phyloP scores from a whole-genome alignment of 2,113 vertebrate genomes.

The Girardinichthys multiradiatus region DNA sequence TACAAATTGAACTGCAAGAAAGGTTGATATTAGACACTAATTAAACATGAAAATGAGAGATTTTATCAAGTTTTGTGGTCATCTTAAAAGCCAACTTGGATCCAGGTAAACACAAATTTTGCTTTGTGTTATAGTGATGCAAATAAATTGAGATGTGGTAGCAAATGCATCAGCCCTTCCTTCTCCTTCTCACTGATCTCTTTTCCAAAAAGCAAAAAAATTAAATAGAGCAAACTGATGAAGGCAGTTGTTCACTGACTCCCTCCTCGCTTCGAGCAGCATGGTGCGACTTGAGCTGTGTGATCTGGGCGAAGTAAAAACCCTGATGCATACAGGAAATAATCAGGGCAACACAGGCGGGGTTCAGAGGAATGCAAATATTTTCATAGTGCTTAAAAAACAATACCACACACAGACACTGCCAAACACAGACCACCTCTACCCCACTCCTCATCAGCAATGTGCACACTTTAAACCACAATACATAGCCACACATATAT shows the following conservation, averaged over 20 bases:
- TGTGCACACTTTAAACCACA: conserved; percentile 52
- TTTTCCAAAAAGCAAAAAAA: conserved; percentile 11
- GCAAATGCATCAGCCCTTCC: conserved; percentile 31
- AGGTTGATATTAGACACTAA: conserved; percentile 43
- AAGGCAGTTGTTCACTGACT: conserved; percentile 30
- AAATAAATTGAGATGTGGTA: conserved; percentile 46
- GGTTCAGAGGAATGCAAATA: conserved; percentile 83
- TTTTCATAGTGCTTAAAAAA: conserved; percentile 78
- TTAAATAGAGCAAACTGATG: conserved; percentile 34
- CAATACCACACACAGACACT: conserved; percentile 67
- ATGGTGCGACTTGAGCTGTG: conserved; percentile 72
- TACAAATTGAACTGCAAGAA: too few relatives aligned
- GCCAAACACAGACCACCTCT: conserved; percentile 37
- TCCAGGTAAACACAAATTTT: conserved; percentile 17
- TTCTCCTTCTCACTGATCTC: conserved; percentile 29
- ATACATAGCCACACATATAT: conserved; percentile 56
- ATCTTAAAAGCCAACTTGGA: conserved; percentile 48
- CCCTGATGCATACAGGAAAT: conserved; percentile 78
- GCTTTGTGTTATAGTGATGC: conserved; percentile 52
- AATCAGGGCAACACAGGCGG: conserved; percentile 78
- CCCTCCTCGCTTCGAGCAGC: conserved; percentile 62
- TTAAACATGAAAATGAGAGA: conserved; percentile 41
- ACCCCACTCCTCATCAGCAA: conserved; percentile 14
- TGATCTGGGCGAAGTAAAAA: conserved; percentile 74
- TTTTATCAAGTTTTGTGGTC: conserved; percentile 41